phyloP scores from a whole-genome alignment of 2,888 invertebrate species.

The Mythimna ferrago region DNA sequence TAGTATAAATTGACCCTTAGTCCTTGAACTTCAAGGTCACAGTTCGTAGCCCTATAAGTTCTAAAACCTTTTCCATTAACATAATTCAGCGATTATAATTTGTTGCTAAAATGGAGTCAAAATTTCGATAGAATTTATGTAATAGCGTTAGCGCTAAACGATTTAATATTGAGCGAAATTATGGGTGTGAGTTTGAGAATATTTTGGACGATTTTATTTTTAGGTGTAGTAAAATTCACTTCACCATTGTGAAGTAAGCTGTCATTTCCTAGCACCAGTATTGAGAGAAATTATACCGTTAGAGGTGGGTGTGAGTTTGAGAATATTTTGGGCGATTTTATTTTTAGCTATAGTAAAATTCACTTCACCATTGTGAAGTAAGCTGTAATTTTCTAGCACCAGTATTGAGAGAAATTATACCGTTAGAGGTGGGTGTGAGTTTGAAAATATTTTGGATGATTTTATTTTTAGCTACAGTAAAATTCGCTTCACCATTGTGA shows the following conservation, averaged over 20 bases:
- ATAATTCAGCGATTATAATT: slow-evolving; percentile 59
- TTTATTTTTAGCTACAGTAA: not conserved
- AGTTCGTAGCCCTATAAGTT: slow-evolving; percentile 51
- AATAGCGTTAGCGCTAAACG: slow-evolving; percentile 46
- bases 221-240: not conserved
- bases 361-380: not conserved
- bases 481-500: not conserved
- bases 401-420: slow-evolving; percentile 36
- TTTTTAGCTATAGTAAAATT: not conserved
- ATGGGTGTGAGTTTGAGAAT: slow-evolving; percentile 3
- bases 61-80: slow-evolving; percentile 56
- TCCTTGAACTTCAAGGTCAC: slow-evolving; percentile 43
- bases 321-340: not conserved
- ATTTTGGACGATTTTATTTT: not conserved
- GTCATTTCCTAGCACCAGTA: not conserved
- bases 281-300: slow-evolving; percentile 35
- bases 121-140: slow-evolving; percentile 57
- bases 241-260: not conserved
- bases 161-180: slow-evolving; percentile 43
- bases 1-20: not conserved
- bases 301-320: slow-evolving; percentile 3
- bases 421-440: slow-evolving; percentile 16
- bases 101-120: slow-evolving; percentile 53
- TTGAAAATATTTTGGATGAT: not conserved
- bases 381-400: not conserved